These are phyloP conservation scores for Urocitellus parryii DNA, from an alignment of 2,113 vertebrate genomes.

Conservation along the genomic window DNA sequence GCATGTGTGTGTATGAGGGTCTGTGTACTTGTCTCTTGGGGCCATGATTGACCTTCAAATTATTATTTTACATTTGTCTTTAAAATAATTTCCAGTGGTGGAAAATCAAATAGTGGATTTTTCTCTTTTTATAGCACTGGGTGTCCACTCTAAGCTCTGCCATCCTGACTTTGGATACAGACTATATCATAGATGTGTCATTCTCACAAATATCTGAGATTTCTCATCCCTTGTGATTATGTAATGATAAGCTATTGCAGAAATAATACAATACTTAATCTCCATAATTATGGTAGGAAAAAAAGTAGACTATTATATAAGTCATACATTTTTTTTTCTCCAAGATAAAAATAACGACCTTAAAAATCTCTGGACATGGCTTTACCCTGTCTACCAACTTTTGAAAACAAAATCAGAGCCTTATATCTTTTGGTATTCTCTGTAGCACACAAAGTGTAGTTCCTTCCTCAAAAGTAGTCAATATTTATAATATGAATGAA, in stretches of 20 bases:
- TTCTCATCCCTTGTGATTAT: not conserved
- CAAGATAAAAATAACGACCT: not conserved
- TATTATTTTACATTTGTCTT: slow-evolving; percentile 35
- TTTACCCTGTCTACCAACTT: not conserved
- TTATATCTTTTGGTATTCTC: not conserved
- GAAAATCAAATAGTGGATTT: not conserved
- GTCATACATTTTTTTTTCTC: not conserved
- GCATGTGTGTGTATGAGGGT: not conserved
- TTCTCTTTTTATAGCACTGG: not conserved
- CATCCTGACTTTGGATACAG: not conserved
- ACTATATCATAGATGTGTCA: not conserved
- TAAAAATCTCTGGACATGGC: not conserved
- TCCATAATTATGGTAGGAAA: not conserved
- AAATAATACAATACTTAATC: not conserved
- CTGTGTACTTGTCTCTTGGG: not conserved
- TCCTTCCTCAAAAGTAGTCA: not conserved
- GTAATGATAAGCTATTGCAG: not conserved
- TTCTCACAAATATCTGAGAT: not conserved
- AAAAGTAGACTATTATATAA: not conserved
- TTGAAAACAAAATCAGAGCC: not conserved
- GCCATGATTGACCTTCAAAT: not conserved
- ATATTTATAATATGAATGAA: not conserved
- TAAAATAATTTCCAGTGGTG: slow-evolving; percentile 15
- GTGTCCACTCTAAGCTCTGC: not conserved
- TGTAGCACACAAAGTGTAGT: not conserved